Evolutionary conservation across 1,140 invertebrate genomes (phyloP), one percentile per base, ranked within the genome.

Genomic region (Maconellicoccus hirsutus): DNA sequence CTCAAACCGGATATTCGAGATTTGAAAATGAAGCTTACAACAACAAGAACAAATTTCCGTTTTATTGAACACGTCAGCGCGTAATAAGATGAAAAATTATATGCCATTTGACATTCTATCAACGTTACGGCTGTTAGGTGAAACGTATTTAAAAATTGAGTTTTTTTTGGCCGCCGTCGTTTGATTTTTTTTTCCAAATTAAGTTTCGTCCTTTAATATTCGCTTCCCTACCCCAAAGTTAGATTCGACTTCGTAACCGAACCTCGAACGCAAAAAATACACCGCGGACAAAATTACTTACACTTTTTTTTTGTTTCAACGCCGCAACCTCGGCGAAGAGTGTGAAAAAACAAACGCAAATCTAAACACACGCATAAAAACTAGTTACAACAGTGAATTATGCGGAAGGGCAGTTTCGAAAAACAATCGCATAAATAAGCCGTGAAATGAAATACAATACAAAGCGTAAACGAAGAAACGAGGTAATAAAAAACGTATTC

Each of bases 71-170:
- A 52, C 42, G 42, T 52, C 42, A 52, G n/a, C 6, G 6, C 2
- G 42, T 52, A 52, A 52, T 52, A 52, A 52, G 42, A 52, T 52
- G 42, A 52, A 52, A 52, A 52, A 52, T 52, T 52, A 52, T 52
- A 52, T 52, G 42, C n/a, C 42, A 52, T 52, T 52, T 52, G 42
- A 52, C 42, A 52, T 52, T 52, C 42, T 52, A 52, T 52, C 42
- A 52, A 52, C 42, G 42, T 52, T 52, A 52, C 42, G 42, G 42
- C 42, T 52, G 42, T 52, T 52, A 52, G 42, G 6, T 16, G 42
- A 52, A 52, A 52, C 42, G 42, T 52, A 52, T 52, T 52, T 19
- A 19, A 52, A 52, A 52, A 52, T 52, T 52, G 42, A 52, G 42
- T 52, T 52, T 52, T 52, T 52, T 52, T 52, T 16, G 42, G n/a